These are phyloP conservation scores for Heliconius charithonia DNA, from an alignment of 2,888 invertebrate genomes.

Conservation along the genomic window DNA sequence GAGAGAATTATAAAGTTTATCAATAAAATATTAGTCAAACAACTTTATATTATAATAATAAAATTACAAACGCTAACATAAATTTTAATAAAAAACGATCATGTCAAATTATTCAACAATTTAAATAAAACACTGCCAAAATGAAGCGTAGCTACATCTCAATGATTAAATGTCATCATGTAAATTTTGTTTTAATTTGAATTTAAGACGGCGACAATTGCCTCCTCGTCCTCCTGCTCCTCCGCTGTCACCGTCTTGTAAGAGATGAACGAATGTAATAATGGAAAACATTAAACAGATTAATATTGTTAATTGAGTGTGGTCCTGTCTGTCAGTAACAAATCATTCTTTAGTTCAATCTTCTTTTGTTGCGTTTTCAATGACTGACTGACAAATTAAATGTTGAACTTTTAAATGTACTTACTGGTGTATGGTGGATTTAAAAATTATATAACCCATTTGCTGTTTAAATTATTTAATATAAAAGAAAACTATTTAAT, in stretches of 20 bases:
- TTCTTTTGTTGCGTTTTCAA: conserved; percentile 16
- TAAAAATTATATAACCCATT: not conserved
- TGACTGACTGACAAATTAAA: not conserved
- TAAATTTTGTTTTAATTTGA: conserved; percentile 57
- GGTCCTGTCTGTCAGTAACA: conserved; percentile 50
- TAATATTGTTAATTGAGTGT: conserved; percentile 57
- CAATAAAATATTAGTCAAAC: too few relatives aligned
- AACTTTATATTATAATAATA: too few relatives aligned
- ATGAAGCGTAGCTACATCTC: conserved; percentile 44
- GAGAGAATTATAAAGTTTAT: too few relatives aligned
- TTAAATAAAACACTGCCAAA: conserved; percentile 40
- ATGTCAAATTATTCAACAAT: conserved; percentile 34
- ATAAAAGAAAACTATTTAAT: not conserved
- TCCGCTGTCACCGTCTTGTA: conserved; percentile 32
- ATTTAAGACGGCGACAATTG: conserved; percentile 54
- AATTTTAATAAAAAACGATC: not conserved
- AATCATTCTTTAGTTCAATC: conserved; percentile 52
- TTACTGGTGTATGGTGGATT: not conserved
- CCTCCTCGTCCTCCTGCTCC: not conserved
- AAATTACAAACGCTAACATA: too few relatives aligned
- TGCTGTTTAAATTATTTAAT: not conserved
- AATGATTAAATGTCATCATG: conserved; percentile 56
- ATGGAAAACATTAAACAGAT: conserved; percentile 55
- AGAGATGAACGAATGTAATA: conserved; percentile 52
- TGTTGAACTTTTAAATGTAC: not conserved